A percentile compares a stretch with the other conserved stretches of the same genome.
Conservation (phyloP, 2,113 vertebrate genomes). For the Ceyx melanurus region DNA sequence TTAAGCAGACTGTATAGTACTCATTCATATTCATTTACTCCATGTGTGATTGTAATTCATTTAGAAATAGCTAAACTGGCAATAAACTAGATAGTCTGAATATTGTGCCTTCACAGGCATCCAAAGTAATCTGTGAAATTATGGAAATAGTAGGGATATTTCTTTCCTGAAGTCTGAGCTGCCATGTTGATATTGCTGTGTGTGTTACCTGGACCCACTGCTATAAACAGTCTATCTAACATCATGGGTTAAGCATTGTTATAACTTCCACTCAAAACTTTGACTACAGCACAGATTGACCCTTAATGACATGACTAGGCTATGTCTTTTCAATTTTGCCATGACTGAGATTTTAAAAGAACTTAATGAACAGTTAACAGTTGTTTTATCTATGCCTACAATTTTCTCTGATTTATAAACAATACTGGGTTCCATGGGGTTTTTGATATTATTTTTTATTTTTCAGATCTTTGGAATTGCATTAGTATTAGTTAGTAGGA, state of each 20-base stretch:
- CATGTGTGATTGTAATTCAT: neutral
- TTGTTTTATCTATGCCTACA: fast-evolving
- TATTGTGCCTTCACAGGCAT: neutral
- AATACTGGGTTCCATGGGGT: neutral
- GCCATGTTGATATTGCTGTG: neutral
- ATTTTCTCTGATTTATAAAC: neutral
- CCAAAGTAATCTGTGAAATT: neutral
- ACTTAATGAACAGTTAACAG: neutral
- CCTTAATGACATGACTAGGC: neutral
- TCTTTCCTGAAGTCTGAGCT: neutral
- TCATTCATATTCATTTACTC: conserved; percentile 14
- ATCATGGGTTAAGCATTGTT: neutral
- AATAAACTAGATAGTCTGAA: neutral
- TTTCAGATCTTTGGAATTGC: neutral
- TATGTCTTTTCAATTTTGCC: neutral
- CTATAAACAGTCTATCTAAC: neutral
- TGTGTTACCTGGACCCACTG: neutral
- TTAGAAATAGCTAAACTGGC: conserved; percentile 10
- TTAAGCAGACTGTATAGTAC: neutral
- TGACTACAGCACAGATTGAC: neutral
- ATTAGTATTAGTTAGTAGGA: neutral
- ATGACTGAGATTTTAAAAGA: neutral
- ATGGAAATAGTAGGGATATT: neutral
- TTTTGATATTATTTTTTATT: neutral
- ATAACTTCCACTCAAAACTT: neutral